Evolutionary conservation across 2,888 invertebrate species (phyloP), one percentile per base, ranked within the genome.

Genomic region (Cantharis rustica): DNA sequence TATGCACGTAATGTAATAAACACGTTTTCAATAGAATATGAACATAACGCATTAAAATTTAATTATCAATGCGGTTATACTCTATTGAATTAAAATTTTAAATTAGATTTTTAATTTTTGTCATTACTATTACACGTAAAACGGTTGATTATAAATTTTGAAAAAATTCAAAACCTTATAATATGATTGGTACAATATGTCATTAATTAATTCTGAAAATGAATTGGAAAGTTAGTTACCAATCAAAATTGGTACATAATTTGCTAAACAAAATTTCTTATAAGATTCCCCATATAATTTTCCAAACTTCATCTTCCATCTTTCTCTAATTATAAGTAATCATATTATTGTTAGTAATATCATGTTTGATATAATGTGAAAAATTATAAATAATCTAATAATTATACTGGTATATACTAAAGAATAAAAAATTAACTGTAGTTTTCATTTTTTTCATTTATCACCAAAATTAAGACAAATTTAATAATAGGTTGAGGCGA

Each of bases 401-500:
- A 23, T 23, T 5, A 31, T n/a, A 31, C 13, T 31, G 1, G 1
- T 31, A 47, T 7, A n/a, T 47, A 47, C 47, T n/a, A n/a, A 47
- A n/a, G 47, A 47, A n/a, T 47, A n/a, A 47, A n/a, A n/a, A 1
- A n/a, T n/a, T 47, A 47, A 47, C 47, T 7, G 47, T 47, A n/a
- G n/a, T n/a, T 47, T 47, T 47, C n/a, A 47, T n/a, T 47, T 47
- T 13, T 47, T 47, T 47, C 47, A 47, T n/a, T 47, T 47, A 47
- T 47, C 47, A n/a, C n/a, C 2, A 47, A 47, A 47, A 47, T 47
- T 47, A 47, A 47, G n/a, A 1, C 47, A 47, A 47, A 47, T 47
- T 47, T 47, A 47, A 62, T 71, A 69, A 71, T 26, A 31, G 61
- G 66, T 71, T 71, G 61, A 75, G 16, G 15, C 66, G 71, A 71